phyloP scores from a whole-genome alignment of 2,113 vertebrate genomes.

The Sterrhoptilus dennistouni region DNA sequence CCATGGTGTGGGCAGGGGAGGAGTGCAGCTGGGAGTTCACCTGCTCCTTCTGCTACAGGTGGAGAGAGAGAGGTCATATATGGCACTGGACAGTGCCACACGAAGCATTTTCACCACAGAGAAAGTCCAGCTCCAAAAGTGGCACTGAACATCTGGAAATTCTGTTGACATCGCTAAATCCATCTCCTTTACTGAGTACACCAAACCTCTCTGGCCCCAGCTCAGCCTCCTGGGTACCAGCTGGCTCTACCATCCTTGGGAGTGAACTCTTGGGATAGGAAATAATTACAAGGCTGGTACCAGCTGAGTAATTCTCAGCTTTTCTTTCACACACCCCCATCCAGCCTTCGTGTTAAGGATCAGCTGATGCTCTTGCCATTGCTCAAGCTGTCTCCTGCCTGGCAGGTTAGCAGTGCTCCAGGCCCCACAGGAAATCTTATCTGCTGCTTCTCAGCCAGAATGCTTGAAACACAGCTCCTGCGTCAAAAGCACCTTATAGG shows the following conservation, averaged over 20 bases:
- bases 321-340: neutral
- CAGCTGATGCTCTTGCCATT: slow-evolving; percentile 14
- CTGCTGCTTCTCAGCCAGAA: neutral
- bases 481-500: neutral
- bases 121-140: neutral
- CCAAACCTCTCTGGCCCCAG: neutral
- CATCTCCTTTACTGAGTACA: neutral
- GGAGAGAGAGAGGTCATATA: neutral
- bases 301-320: neutral
- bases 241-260: neutral
- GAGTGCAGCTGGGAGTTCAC: neutral
- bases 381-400: slow-evolving; percentile 4
- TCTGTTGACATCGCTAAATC: neutral
- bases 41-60: neutral
- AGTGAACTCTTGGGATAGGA: neutral
- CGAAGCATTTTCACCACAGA: neutral
- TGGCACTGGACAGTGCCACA: neutral
- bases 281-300: slow-evolving; percentile 28
- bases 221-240: neutral
- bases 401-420: neutral
- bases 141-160: neutral
- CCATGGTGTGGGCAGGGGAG: neutral
- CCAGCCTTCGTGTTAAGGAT: neutral
- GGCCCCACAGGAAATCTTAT: neutral
- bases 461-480: neutral